Base-by-base conservation (phyloP, 1,140 invertebrate genomes). In the Dufourea novaeangliae region DNA sequence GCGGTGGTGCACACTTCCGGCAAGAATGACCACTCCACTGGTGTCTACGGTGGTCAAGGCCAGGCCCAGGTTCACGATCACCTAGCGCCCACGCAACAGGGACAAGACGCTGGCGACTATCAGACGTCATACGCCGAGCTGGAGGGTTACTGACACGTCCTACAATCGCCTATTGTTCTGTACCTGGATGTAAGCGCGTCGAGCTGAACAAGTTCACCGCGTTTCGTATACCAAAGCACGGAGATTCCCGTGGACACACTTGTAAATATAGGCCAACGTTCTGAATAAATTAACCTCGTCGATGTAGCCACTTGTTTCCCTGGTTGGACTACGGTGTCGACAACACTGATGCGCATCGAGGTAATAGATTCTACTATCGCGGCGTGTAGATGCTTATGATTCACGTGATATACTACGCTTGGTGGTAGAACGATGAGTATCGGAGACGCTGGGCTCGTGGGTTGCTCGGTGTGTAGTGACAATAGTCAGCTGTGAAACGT, bases 1-100 rank as follows among this genome's bases (percentile, higher is more conserved):
- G 96, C 96, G 63, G 93, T 94, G 82, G 95, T 96, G 54, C 94
- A 94, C 88, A 96, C 95, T 88, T 94, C 94, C 90, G 94, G 94
- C 82, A 93, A 94, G 85, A 93, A 93, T 71, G 90, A 91, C 66
- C 90, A 91, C 78, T 77, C 84, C 0, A 79, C 82, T 5, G 85
- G 66, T 7, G 71, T 80, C n/a, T 88, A 90, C 54, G 77, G 68
- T n/a, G 63, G 64, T 41, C 80, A 82, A 59, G 78, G 78, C 8
- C 78, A 83, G 6, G n/a, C 22, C 39, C 37, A 61, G n/a, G 66
- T 59, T 72, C 86, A 86, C 39, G 72, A 72, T n/a, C 59, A 64
- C 7, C 56, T 62, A 25, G 20, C 11, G 12, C 22, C 20, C 1
- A n/a, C 14, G 27, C 80, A 79, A 20, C 73, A 41, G 41, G 69